A percentile compares a stretch with the other conserved stretches of the same genome.
Evolutionary conservation across 2,797 vertebrate species (phyloP).

Genomic region (Sylvilagus floridanus): DNA sequence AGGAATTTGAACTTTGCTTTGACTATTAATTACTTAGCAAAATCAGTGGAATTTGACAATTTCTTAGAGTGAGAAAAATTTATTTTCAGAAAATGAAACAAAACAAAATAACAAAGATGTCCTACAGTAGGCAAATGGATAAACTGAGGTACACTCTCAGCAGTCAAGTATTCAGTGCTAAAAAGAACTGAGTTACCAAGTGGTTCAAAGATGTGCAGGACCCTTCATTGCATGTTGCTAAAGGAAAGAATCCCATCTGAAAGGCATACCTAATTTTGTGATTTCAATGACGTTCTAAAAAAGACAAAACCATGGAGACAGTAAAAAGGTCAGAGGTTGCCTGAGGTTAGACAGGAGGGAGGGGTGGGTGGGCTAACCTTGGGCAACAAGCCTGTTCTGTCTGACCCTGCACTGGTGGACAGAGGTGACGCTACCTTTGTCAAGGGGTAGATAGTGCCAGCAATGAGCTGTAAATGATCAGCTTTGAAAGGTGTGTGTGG

Average conservation of each 20-base stretch:
- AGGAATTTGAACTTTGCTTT: conserved; percentile 27
- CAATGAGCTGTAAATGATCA: neutral
- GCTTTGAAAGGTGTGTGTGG: neutral
- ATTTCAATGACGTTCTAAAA: neutral
- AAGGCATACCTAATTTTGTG: neutral
- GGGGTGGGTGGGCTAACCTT: too few relatives aligned
- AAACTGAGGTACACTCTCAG: neutral
- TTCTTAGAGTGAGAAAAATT: neutral
- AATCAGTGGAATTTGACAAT: conserved; percentile 25
- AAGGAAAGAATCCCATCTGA: neutral
- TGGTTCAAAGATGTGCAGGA: neutral
- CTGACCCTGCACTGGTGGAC: too few relatives aligned
- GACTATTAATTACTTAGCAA: conserved; percentile 21
- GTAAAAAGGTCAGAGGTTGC: neutral
- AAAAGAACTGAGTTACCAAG: neutral
- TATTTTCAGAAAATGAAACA: neutral
- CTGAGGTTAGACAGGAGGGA: neutral
- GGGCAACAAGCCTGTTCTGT: too few relatives aligned
- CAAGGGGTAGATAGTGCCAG: neutral
- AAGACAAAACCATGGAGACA: neutral
- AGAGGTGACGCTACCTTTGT: neutral
- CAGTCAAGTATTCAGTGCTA: neutral
- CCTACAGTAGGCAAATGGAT: neutral
- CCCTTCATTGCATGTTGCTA: fast-evolving
- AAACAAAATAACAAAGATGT: neutral